Evolutionary conservation across 92 coral and sea anemone genomes (phyloP), one percentile per base, ranked within the genome.

Genomic region (Zoanthus sansibaricus): DNA sequence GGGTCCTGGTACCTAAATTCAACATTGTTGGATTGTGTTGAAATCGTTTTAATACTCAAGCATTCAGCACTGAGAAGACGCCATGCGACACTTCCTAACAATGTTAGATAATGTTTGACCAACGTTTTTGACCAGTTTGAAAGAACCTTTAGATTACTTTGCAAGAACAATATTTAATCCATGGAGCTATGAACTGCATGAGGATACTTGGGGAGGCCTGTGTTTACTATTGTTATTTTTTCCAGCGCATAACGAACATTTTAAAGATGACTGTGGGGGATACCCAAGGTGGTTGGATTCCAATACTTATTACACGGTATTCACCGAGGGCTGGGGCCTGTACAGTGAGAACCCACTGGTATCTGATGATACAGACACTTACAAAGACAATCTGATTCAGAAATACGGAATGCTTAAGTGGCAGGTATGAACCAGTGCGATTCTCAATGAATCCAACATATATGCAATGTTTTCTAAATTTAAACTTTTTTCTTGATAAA

Each of bases 321-420:
- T 94, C 87, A 90, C 88, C 9, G 98, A 94, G 83, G 98, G 98
- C 31, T 94, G 98, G 98, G 98, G 89, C 1, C 82, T 94, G 49
- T 94, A 94, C 87, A 91, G 95, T 48, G 98, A 94, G 83, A 94
- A 87, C 61, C 98, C 98, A 1, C 82, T 94, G 70, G 87, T 94
- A 4, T 90, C 93, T 0, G 88, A 92, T 11, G 98, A 94, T 78
- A 77, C 98, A 20, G 87, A 90, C 48, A 80, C 94, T 21, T 94
- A 94, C 77, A 87, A 90, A 45, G 52, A 82, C 32, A 90, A 92
- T 64, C 64, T 88, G 33, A 76, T 92, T 48, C 98, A 94, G 90
- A 67, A 67, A 73, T 94, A 94, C 85, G 98, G 98, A 68, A 94
- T 94, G 98, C 85, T 94, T 0, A 94, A 94, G 90, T 94, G 98